Percentiles rank a stretch among this genome's conserved stretches.
These are phyloP conservation scores for Epinephelus fuscoguttatus DNA, from an alignment of 2,113 vertebrate genomes.

Conservation along the genomic window DNA sequence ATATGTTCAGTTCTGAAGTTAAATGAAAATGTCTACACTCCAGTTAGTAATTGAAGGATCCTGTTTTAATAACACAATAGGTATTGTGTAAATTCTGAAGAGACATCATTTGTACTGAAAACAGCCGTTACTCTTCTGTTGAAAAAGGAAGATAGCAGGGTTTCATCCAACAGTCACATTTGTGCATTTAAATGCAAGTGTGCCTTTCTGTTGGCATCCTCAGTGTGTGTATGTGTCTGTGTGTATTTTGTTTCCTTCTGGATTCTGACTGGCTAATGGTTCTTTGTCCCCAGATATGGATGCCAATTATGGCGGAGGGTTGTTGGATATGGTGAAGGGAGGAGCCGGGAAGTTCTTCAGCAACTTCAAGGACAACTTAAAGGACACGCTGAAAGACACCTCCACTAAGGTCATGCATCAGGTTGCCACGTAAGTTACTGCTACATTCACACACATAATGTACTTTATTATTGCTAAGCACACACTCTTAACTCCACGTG, in stretches of 20 bases:
- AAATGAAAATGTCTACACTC: neutral
- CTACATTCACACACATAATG: neutral
- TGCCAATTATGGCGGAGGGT: slow-evolving; percentile 92
- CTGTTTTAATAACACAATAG: neutral
- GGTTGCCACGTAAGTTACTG: slow-evolving; percentile 91
- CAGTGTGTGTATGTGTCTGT: neutral
- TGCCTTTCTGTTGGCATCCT: neutral
- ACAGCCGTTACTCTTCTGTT: neutral
- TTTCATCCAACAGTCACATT: neutral
- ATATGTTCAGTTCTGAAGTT: slow-evolving; percentile 5
- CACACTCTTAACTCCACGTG: neutral
- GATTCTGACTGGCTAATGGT: slow-evolving; percentile 71
- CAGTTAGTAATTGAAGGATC: neutral
- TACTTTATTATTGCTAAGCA: neutral
- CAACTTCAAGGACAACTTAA: slow-evolving; percentile 98
- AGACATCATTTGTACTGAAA: neutral
- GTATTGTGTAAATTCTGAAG: neutral
- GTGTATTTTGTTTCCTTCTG: slow-evolving; percentile 1
- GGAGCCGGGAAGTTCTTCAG: slow-evolving; percentile 98
- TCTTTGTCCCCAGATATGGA: slow-evolving; percentile 93
- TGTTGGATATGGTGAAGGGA: slow-evolving; percentile 98
- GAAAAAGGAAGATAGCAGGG: too few species aligned
- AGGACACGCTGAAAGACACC: slow-evolving; percentile 98
- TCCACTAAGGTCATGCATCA: slow-evolving; percentile 99
- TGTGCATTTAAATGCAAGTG: neutral